Percentiles rank a stretch among this genome's conserved stretches.
These are phyloP conservation scores for Chymomyza procnemis DNA, from an alignment of 2,888 invertebrate species.

Conservation along the genomic window DNA sequence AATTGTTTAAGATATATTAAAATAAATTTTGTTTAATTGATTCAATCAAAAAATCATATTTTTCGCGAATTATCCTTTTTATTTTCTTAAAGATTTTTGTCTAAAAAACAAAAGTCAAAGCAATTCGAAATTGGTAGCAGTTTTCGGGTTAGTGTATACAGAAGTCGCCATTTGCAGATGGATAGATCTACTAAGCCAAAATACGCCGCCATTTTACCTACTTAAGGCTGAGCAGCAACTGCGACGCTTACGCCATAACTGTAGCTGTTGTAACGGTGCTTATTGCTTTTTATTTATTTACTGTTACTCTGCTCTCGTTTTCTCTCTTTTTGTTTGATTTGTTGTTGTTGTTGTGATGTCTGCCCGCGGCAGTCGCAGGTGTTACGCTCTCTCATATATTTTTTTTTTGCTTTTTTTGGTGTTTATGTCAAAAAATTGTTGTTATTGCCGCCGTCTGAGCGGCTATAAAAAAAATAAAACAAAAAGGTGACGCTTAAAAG, in stretches of 20 bases:
- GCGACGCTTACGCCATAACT: constrained; percentile 33
- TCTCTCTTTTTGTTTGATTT: neutral
- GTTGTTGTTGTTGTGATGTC: no score
- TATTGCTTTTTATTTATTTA: constrained; percentile 70
- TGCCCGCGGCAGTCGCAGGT: constrained; percentile 49
- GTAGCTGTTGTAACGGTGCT: constrained; percentile 30
- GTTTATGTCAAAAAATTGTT: constrained; percentile 61
- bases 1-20: no score
- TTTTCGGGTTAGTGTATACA: no score
- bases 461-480: no score
- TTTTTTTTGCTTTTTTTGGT: constrained; percentile 58
- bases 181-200: neutral
- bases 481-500: constrained; percentile 51
- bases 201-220: constrained; percentile 38
- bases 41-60: no score
- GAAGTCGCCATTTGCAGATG: neutral
- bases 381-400: constrained; percentile 50
- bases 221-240: constrained; percentile 43
- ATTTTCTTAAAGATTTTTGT: no score
- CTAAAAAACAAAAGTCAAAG: no score
- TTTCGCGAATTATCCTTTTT: no score
- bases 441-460: constrained; percentile 24
- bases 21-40: no score
- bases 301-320: constrained; percentile 7
- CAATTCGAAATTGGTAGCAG: no score